Evolutionary conservation across 2,113 vertebrate genomes (phyloP).

Genomic region (Nanorana parkeri): DNA sequence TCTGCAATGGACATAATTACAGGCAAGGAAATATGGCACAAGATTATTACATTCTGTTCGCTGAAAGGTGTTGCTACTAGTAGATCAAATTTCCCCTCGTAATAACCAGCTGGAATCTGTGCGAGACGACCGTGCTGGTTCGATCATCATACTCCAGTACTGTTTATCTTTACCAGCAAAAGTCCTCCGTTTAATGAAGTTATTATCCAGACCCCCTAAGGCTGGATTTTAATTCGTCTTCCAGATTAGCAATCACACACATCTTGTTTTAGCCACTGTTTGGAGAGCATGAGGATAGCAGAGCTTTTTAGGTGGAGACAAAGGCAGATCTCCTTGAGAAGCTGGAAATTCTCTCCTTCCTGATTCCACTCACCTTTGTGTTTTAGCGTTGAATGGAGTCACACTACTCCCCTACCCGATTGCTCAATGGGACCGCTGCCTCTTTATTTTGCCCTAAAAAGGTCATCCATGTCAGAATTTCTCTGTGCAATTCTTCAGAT

Average conservation of each 20-base stretch:
- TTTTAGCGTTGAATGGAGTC: constrained; percentile 49
- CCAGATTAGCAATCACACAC: constrained; percentile 69
- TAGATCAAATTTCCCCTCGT: background rate
- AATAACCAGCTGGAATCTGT: background rate
- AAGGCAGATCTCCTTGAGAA: constrained; percentile 18
- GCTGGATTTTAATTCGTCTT: constrained; percentile 70
- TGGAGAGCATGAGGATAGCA: constrained; percentile 62
- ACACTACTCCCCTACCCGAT: constrained; percentile 55
- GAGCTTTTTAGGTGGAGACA: constrained; percentile 55
- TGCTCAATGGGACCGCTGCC: constrained; percentile 54
- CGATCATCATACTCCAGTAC: background rate
- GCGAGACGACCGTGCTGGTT: background rate
- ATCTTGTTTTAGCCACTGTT: constrained; percentile 68
- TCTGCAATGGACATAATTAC: background rate
- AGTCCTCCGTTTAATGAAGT: constrained; percentile 65
- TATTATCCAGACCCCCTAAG: constrained; percentile 69
- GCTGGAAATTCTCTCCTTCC: constrained; percentile 30
- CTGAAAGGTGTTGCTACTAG: background rate
- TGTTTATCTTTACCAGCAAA: constrained; percentile 62
- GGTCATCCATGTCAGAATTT: constrained; percentile 56
- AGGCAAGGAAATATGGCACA: background rate
- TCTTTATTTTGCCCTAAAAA: constrained; percentile 57
- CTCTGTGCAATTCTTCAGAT: constrained; percentile 58
- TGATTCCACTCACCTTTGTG: constrained; percentile 53
- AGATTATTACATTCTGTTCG: background rate